Evolutionary conservation across 2,888 invertebrate genomes (phyloP), one percentile per base, ranked within the genome.

Genomic region (Sicus ferrugineus): DNA sequence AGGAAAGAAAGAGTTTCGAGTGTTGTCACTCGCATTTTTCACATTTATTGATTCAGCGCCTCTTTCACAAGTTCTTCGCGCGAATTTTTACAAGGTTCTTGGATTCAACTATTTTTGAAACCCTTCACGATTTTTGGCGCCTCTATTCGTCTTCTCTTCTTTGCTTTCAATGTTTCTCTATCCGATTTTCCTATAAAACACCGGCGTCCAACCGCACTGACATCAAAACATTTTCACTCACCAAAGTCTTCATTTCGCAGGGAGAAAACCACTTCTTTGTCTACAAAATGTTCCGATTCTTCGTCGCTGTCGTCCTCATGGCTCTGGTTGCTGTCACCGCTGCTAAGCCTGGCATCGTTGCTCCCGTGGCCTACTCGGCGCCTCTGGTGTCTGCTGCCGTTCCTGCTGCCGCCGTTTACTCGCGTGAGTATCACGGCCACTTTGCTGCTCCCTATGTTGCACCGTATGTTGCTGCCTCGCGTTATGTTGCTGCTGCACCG

Each of bases 391-490:
- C 81, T 63, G 78, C 81, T 64, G 69, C 71, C 34, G 70, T 70
- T 26, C 73, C 75, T 3, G 72, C 72, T 61, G 78, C 78, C 56
- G 75, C 77, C 38, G 78, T 76, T 1, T 76, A 75, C 74, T 87
- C 88, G 3, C 86, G 88, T 72, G 88, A 88, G 77, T 88, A 88
- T 81, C 88, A 89, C 77, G 87, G 88, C 23, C 79, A 80, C 75
- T 70, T 78, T 48, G 77, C 78, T 14, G 75, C 80, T n/a, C 78
- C 79, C 14, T 78, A 76, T 63, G 79, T 81, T 31, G 70, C 78
- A 19, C 75, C 75, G 14, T 77, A 75, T 38, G 72, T 72, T 31
- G 73, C 74, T 50, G 72, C 75, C 9, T 63, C 67, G 9, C 67
- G 63, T 2, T 68, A 68, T 21, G 54, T 63, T 21, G 72, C 73